Conservation (phyloP, 2,888 invertebrate genomes). For the Tuta absoluta region DNA sequence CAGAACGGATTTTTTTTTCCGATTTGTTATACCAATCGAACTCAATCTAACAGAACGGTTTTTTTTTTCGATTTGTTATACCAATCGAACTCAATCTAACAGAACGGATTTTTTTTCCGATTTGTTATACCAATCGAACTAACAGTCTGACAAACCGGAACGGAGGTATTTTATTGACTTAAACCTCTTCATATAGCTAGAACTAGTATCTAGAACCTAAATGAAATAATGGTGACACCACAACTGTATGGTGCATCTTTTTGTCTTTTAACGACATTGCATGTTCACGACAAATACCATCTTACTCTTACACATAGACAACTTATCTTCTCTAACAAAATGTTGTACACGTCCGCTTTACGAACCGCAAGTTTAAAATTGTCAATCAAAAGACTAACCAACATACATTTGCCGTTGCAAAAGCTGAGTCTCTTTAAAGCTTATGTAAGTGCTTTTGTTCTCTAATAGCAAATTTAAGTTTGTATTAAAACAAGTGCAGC, state of each 20-base stretch:
- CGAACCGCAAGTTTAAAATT: constrained; percentile 26
- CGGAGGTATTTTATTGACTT: too few species aligned
- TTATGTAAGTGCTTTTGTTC: not conserved
- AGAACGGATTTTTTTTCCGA: too few species aligned
- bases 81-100: too few species aligned
- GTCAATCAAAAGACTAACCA: constrained; percentile 17
- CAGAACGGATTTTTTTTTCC: too few species aligned
- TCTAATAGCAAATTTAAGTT: not conserved
- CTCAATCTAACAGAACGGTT: too few species aligned
- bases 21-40: too few species aligned
- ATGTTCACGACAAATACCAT: constrained; percentile 24
- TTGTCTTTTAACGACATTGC: constrained; percentile 31
- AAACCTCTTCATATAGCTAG: too few species aligned
- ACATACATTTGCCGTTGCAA: not conserved
- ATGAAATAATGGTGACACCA: constrained; percentile 3
- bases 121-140: too few species aligned
- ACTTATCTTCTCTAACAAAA: not conserved
- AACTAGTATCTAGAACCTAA: not conserved
- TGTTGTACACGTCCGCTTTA: not conserved
- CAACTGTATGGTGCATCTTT: constrained; percentile 24
- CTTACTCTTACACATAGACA: constrained; percentile 15
- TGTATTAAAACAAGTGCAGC: not conserved
- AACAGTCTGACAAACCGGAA: too few species aligned
- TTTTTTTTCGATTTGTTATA: too few species aligned
- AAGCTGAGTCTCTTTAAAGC: not conserved